Evolutionary conservation across 2,113 vertebrate genomes (phyloP), one percentile per base, ranked within the genome.

Genomic region (Gallinago paraguaiae): DNA sequence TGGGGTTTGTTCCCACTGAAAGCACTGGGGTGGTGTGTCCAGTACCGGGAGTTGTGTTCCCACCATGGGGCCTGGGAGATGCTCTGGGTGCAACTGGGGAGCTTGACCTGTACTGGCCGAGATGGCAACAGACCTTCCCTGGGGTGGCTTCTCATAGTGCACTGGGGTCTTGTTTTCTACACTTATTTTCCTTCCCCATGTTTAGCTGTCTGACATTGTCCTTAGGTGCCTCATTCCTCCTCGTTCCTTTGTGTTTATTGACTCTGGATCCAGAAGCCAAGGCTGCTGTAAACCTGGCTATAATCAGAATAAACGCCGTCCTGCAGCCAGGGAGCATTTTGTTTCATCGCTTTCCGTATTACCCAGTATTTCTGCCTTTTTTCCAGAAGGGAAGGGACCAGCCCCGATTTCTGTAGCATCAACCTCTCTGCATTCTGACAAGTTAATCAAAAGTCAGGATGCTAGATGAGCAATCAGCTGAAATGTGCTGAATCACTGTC

Each of bases 401-500:
- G 80, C 80, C 91, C 80, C 0, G 0, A 39, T 92, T 93, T 86
- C 53, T 61, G 72, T 76, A 79, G 45, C 72, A 86, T 94, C 95
- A 92, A 93, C 80, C 88, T 92, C 75, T 88, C 77, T 76, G 2
- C 23, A 1, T 71, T 72, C 88, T 94, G 96, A 86, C 86, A 96
- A 96, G 83, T 92, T 95, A 96, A 96, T 97, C 95, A 95, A 71
- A 91, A 96, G 91, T 82, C 80, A 76, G 78, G 95, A 24, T 84
- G 10, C 67, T 72, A 95, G 96, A 93, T 82, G 91, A 96, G 92
- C 96, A 87, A 92, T 95, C 91, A 91, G 77, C 31, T 79, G 74
- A 82, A 95, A 93, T 79, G 86, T 96, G 93, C 96, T 96, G 96
- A 95, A 94, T 96, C 96, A 97, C 92, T 94, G 96, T 96, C 95